Evolutionary conservation across 1,140 invertebrate species (phyloP).

Genomic region (Euglossa dilemma): DNA sequence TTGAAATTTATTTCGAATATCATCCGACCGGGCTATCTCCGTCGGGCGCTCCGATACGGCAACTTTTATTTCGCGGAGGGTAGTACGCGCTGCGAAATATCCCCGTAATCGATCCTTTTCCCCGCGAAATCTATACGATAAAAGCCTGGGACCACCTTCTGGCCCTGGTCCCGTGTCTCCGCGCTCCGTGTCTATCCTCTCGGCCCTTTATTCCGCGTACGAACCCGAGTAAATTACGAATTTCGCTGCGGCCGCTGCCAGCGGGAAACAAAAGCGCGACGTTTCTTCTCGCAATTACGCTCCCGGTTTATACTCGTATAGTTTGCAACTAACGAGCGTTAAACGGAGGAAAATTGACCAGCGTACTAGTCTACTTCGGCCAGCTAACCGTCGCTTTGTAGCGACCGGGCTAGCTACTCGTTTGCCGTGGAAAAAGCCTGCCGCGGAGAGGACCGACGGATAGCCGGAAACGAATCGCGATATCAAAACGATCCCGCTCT

Average conservation of each 20-base stretch:
- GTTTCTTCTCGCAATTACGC: neutral
- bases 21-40: neutral
- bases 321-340: conserved; percentile 17
- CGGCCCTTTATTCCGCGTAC: too few species aligned
- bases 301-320: too few species aligned
- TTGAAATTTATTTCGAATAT: conserved; percentile 19
- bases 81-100: neutral
- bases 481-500: conserved; percentile 22
- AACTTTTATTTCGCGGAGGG: neutral
- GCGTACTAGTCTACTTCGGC: neutral
- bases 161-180: too few species aligned
- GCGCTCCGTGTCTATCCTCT: too few species aligned
- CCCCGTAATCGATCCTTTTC: neutral
- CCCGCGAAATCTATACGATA: neutral
- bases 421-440: neutral
- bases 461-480: conserved; percentile 13
- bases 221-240: neutral
- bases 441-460: neutral
- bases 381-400: conserved; percentile 13
- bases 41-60: too few species aligned
- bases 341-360: conserved; percentile 20
- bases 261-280: neutral
- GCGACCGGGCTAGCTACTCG: neutral
- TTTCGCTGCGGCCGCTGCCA: too few species aligned
- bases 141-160: neutral